These are phyloP conservation scores for Scomber japonicus DNA, from an alignment of 2,113 vertebrate genomes.

Conservation along the genomic window DNA sequence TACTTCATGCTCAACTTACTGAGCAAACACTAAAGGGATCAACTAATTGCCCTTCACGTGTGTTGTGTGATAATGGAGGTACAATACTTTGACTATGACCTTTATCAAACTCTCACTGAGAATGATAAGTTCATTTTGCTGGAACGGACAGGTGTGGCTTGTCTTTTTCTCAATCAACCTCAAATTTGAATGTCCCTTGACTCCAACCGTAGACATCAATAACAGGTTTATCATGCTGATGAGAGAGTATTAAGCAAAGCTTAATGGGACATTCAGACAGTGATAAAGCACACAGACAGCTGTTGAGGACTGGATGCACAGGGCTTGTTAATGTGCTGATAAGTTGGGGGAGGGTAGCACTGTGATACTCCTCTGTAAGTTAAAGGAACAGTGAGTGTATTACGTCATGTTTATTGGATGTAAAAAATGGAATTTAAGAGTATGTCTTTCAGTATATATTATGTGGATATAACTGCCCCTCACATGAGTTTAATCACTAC, in stretches of 20 bases:
- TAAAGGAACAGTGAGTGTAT: constrained; percentile 23
- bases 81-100: constrained; percentile 57
- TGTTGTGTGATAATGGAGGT: constrained; percentile 2
- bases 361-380: constrained; percentile 16
- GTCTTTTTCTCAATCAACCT: constrained; percentile 59
- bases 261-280: constrained; percentile 74
- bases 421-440: constrained; percentile 5
- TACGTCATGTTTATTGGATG: constrained; percentile 21
- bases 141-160: constrained; percentile 57
- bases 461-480: neutral
- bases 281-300: constrained; percentile 76
- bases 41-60: constrained; percentile 52
- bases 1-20: constrained; percentile 8
- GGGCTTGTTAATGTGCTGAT: constrained; percentile 72
- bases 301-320: constrained; percentile 67
- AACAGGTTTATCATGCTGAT: constrained; percentile 76
- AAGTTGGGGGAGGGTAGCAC: constrained; percentile 27
- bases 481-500: constrained; percentile 9
- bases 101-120: constrained; percentile 48
- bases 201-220: constrained; percentile 64
- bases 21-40: constrained; percentile 9
- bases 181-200: constrained; percentile 64
- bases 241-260: constrained; percentile 71
- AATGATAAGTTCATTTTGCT: constrained; percentile 43
- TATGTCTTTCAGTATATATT: neutral